Evolutionary conservation across 2,888 invertebrate genomes (phyloP), one percentile per base, ranked within the genome.

Genomic region (Keiferia lycopersicella): DNA sequence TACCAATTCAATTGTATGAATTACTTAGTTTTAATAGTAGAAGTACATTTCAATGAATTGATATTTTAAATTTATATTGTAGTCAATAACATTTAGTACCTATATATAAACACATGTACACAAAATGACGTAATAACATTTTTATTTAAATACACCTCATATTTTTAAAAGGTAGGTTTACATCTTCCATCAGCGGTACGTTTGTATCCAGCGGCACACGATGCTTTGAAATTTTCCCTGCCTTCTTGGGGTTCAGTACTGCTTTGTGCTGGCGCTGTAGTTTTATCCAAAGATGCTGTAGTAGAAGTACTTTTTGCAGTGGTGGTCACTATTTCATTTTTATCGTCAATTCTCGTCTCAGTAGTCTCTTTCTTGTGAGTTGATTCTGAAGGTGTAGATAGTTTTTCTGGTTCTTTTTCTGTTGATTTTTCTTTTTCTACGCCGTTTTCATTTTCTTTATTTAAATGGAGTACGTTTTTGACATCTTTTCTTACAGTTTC

Each of bases 161-260:
- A 1, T 26, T 14, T 16, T 56, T 56, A 76, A 68, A 70, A 81
- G 16, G 74, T 74, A 63, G 82, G 77, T 76, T 80, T 83, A 72
- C 90, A 90, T 73, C 86, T 82, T 67, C 88, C 88, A 67, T 89
- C 89, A 48, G 75, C 53, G 11, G 88, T 87, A 12, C 82, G 79
- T 67, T 73, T 64, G 67, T 68, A 88, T 0, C 89, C 89, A 20
- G 81, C 14, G 3, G 78, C 48, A 71, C 91, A 90, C 30, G 73
- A 78, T 38, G 73, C 89, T 6, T 64, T 18, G 63, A 90, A 85
- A 65, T 81, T 86, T 73, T 84, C 86, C 68, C 79, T 78, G 14
- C 83, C 86, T 10, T 82, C 81, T 68, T 81, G 26, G 8, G 51
- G 78, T n/a, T 61, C 68, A 2, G 70, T 72, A 6, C 73, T 76